A percentile compares a stretch with the other conserved stretches of the same genome.
phyloP scores from a whole-genome alignment of 2,113 vertebrate genomes.

The Synodontis membranacea region DNA sequence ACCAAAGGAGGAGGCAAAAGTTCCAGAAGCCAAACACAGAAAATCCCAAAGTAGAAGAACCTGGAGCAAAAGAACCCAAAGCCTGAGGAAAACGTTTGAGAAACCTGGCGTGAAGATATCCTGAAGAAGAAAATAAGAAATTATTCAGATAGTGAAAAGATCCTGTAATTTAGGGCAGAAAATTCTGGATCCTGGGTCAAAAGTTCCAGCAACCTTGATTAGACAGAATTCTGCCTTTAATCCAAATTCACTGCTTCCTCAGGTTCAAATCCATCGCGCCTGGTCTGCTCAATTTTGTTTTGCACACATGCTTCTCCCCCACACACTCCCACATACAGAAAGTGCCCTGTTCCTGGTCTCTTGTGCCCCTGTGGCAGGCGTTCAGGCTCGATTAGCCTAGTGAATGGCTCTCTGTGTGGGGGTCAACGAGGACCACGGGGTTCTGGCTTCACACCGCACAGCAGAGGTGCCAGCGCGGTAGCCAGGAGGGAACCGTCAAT shows the following conservation, averaged over 20 bases:
- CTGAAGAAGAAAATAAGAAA: background rate
- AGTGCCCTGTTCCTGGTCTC: conserved; percentile 40
- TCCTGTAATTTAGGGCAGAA: background rate
- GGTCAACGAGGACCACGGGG: conserved; percentile 2
- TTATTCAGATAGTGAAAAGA: background rate
- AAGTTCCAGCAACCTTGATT: background rate
- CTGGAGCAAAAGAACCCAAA: background rate
- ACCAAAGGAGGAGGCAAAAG: background rate
- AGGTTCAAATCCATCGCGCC: background rate
- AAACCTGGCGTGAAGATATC: background rate
- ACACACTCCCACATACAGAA: conserved; percentile 18
- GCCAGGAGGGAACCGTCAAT: background rate
- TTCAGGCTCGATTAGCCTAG: conserved; percentile 76
- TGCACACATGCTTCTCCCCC: conserved; percentile 13
- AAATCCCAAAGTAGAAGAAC: background rate
- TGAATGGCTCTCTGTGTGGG: conserved; percentile 64
- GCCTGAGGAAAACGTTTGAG: background rate
- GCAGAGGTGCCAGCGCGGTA: background rate
- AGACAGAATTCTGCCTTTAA: background rate
- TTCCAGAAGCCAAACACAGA: background rate
- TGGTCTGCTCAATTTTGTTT: background rate
- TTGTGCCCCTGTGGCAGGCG: conserved; percentile 58
- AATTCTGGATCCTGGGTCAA: background rate
- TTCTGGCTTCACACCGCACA: conserved; percentile 32
- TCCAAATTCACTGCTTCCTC: conserved; percentile 4